phyloP scores from a whole-genome alignment of 2,797 vertebrate species.

The Chrosomus eos region DNA sequence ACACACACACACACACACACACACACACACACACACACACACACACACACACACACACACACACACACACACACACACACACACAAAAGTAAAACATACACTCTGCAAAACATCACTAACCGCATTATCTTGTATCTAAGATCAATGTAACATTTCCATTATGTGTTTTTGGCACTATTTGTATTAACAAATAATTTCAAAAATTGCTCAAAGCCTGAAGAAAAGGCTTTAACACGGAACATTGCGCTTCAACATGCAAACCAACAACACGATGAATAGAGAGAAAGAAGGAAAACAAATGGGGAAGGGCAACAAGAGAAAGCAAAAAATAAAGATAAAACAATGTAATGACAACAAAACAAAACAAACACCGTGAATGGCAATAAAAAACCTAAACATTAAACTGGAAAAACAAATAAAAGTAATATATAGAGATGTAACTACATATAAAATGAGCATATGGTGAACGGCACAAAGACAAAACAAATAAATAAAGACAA shows the following conservation, averaged over 20 bases:
- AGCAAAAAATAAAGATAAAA: neutral
- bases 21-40: neutral
- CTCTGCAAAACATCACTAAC: slow-evolving; percentile 7
- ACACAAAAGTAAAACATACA: neutral
- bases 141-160: slow-evolving; percentile 7
- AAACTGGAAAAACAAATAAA: slow-evolving; percentile 15
- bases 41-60: too few species aligned
- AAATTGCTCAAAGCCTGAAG: neutral
- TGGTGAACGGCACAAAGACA: neutral
- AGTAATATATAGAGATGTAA: neutral
- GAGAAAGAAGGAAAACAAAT: neutral
- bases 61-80: slow-evolving; percentile 14
- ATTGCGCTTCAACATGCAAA: neutral
- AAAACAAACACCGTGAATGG: neutral
- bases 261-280: neutral
- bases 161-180: neutral
- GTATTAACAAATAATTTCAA: neutral
- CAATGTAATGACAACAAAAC: neutral
- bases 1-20: slow-evolving; percentile 11
- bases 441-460: neutral
- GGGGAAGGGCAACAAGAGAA: neutral
- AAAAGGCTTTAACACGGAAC: neutral
- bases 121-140: neutral
- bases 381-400: neutral
- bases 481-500: slow-evolving; percentile 9